Evolutionary conservation across 1,140 invertebrate genomes (phyloP), one percentile per base, ranked within the genome.

Genomic region (Psilanteris sp.): DNA sequence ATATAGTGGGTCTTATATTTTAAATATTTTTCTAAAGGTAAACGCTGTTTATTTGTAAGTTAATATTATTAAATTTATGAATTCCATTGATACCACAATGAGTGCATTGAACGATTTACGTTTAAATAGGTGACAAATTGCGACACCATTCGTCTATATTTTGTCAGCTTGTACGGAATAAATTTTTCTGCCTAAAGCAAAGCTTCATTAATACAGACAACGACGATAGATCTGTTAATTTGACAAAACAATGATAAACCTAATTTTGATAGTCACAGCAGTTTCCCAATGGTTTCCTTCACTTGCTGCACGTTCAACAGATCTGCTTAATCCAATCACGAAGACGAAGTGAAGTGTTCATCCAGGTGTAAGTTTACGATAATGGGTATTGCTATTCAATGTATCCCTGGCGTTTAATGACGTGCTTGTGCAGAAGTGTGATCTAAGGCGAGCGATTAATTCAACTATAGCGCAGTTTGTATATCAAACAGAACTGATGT

Each of bases 301-400:
- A 46, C n/a, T 72, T 62, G 57, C 29, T 48, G 48, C 67, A 62
- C 59, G 29, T 46, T 67, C 32, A 32, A 8, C 27, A 67, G 54
- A 74, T 74, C 72, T 68, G 55, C 54, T 68, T 79, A 80, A 80
- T 80, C 79, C 79, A 62, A 80, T 80, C 79, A 80, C 48, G 50
- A 67, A 54, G 68, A 59, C 62, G 48, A 57, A 77, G 71, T 54
- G 66, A 66, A 70, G 66, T 68, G 79, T 67, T 75, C 73, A 62
- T 77, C 72, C 54, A 71, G 72, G 68, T 77, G 72, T 81, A 77
- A 81, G 70, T 79, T 72, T 75, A 71, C 71, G 78, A 80, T 80
- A 80, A 80, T 80, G 72, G 76, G 59, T 78, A 80, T 75, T 72
- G 71, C 78, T 57, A 80, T 80, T 80, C 66, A 78, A 75, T 72